Evolutionary conservation across 2,797 vertebrate species (phyloP).

Genomic region (Myiotriccus ornatus): DNA sequence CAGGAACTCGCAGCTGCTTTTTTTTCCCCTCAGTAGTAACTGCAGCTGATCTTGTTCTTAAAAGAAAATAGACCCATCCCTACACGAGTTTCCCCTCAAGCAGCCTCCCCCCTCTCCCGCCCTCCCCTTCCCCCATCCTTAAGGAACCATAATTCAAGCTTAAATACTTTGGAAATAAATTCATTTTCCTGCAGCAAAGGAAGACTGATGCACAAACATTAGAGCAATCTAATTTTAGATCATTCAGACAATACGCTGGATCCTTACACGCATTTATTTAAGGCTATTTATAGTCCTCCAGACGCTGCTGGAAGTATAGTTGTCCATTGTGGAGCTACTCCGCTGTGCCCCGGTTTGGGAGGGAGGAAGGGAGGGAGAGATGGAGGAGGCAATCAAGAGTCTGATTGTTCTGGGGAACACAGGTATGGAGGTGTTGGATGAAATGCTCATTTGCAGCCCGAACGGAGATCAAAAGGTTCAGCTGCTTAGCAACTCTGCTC

Average conservation of each 20-base stretch:
- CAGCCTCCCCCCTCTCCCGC: neutral
- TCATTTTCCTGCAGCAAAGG: constrained; percentile 32
- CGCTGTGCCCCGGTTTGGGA: neutral
- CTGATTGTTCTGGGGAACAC: constrained; percentile 28
- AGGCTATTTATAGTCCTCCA: constrained; percentile 45
- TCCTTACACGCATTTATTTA: constrained; percentile 6
- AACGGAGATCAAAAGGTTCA: neutral
- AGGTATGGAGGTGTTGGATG: constrained; percentile 27
- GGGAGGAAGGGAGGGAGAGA: neutral
- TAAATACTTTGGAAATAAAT: constrained; percentile 46
- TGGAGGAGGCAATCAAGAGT: constrained; percentile 22
- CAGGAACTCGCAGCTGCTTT: neutral
- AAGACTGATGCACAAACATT: constrained; percentile 39
- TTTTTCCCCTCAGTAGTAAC: neutral
- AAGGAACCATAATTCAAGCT: constrained; percentile 21
- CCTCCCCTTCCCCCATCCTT: neutral
- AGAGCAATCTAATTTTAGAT: constrained; percentile 57
- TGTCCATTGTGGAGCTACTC: constrained; percentile 12
- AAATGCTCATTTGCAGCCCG: constrained; percentile 28
- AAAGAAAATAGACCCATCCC: neutral
- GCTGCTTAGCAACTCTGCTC: neutral
- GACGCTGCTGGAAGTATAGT: constrained; percentile 22
- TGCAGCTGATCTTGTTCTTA: neutral
- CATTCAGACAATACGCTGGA: constrained; percentile 51
- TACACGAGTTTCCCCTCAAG: neutral